These are phyloP conservation scores for Petaurus breviceps DNA, from an alignment of 2,113 vertebrate species.

Conservation along the genomic window DNA sequence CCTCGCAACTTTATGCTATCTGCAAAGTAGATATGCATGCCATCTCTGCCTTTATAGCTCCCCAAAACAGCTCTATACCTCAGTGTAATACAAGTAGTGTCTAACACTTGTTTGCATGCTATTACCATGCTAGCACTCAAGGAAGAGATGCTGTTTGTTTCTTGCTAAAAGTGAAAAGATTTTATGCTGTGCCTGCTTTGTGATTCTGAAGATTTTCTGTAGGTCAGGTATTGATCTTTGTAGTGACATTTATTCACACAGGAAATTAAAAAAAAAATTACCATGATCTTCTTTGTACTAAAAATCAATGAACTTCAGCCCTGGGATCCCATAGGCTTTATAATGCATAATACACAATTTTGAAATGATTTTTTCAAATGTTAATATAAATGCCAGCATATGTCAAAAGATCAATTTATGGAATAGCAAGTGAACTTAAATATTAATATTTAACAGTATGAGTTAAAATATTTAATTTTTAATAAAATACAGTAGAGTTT, in stretches of 20 bases:
- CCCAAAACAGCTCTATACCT: not conserved
- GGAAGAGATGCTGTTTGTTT: not conserved
- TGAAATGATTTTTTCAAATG: not conserved
- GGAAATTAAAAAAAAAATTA: not conserved
- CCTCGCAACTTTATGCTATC: not conserved
- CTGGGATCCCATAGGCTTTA: not conserved
- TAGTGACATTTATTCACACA: not conserved
- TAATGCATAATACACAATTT: not conserved
- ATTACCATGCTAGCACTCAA: not conserved
- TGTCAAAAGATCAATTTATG: not conserved
- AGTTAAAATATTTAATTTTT: not conserved
- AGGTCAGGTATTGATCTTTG: not conserved
- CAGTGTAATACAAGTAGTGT: not conserved
- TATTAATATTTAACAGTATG: not conserved
- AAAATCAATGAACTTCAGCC: not conserved
- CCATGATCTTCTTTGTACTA: not conserved
- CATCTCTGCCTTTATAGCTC: not conserved
- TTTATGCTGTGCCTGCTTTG: not conserved
- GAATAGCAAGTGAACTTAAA: not conserved
- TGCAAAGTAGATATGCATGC: not conserved
- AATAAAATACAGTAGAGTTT: not conserved
- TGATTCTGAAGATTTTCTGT: not conserved
- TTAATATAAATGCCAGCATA: not conserved
- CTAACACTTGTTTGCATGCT: not conserved
- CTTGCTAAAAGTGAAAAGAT: not conserved